Percentiles rank a stretch among this genome's conserved stretches.
Evolutionary conservation across 2,888 invertebrate genomes (phyloP).

Genomic region (Lydus trimaculatus): DNA sequence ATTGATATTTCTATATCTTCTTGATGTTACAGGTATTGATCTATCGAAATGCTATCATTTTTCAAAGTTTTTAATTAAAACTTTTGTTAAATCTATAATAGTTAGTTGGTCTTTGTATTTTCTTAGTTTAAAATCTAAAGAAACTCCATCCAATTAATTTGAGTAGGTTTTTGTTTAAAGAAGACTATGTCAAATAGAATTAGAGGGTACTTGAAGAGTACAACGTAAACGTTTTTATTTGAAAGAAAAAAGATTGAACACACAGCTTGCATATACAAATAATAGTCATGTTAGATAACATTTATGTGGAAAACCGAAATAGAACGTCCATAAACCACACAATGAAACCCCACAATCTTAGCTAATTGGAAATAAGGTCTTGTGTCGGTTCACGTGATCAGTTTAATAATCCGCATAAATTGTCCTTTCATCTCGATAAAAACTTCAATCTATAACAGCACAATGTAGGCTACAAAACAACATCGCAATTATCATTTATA

Average conservation of each 20-base stretch:
- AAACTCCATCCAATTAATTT: background rate
- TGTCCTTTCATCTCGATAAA: background rate
- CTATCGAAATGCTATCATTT: background rate
- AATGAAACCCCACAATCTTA: background rate
- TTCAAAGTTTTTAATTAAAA: background rate
- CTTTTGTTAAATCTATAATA: background rate
- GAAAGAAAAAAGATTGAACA: background rate
- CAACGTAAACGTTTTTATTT: background rate
- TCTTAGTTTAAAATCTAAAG: background rate
- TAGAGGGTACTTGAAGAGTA: background rate
- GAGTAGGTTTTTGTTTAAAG: background rate
- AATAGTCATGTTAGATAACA: background rate
- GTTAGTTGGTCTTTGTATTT: constrained; percentile 20
- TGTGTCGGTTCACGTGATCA: background rate
- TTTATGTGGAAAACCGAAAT: background rate
- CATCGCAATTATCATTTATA: background rate
- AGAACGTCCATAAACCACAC: background rate
- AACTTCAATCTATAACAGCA: background rate
- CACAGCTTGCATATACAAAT: background rate
- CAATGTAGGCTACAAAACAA: background rate
- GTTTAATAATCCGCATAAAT: background rate
- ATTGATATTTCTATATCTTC: background rate
- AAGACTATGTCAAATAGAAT: background rate
- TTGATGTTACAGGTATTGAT: background rate
- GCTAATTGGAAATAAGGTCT: constrained; percentile 3